These are phyloP conservation scores for Calosoma granatense DNA, from an alignment of 1,140 invertebrate species.

Conservation along the genomic window DNA sequence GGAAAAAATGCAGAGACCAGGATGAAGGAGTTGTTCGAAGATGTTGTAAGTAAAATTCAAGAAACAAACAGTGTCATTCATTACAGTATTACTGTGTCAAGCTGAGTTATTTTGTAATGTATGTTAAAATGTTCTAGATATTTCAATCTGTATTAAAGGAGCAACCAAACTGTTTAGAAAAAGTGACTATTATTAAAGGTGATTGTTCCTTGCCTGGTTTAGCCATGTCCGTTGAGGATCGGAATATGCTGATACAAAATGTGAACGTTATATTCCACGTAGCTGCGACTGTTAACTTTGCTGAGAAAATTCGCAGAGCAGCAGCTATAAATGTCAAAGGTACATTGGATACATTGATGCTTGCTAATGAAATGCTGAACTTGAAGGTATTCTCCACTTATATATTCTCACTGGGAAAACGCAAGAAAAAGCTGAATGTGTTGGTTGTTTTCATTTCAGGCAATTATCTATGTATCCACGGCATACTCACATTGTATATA, in stretches of 20 bases:
- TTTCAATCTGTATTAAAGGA: constrained; percentile 18
- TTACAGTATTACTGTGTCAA: too few relatives aligned
- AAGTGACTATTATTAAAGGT: constrained; percentile 34
- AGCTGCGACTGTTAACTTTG: constrained; percentile 83
- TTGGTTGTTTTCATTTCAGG: constrained; percentile 29
- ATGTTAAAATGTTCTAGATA: neutral
- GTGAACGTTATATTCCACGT: constrained; percentile 75
- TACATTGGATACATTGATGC: constrained; percentile 45
- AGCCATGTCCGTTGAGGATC: constrained; percentile 49
- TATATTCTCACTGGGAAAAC: too few relatives aligned
- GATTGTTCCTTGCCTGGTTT: constrained; percentile 38
- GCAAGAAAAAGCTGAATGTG: neutral
- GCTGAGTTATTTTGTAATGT: too few relatives aligned
- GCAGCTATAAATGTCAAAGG: constrained; percentile 50
- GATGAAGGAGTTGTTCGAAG: constrained; percentile 50
- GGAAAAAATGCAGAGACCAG: constrained; percentile 51
- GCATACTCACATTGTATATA: constrained; percentile 54
- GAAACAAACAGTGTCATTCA: too few relatives aligned
- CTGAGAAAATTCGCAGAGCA: constrained; percentile 61
- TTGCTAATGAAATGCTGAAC: constrained; percentile 52
- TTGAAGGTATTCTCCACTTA: constrained; percentile 38
- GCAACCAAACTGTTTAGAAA: constrained; percentile 30
- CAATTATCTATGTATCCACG: constrained; percentile 53
- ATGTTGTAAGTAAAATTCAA: constrained; percentile 43
- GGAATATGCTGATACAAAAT: constrained; percentile 42